Base-by-base conservation (phyloP, 2,797 vertebrate genomes). In the Lagorchestes hirsutus region DNA sequence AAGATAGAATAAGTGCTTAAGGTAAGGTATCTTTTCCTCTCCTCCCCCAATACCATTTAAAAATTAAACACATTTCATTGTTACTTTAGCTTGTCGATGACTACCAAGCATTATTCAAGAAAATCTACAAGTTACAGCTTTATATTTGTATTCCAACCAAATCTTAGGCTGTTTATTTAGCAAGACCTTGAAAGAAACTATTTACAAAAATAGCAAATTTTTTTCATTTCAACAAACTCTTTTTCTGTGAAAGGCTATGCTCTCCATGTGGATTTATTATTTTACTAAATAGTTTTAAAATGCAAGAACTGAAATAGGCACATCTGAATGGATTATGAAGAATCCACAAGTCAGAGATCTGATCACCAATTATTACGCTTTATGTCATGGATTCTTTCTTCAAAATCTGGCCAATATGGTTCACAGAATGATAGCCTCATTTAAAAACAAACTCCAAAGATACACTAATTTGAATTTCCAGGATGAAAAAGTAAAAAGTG, bases 251-350 rank as follows among this genome's bases (percentile, higher is more conserved):
- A 98, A 98, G 12, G 8, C 28, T 97, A 82, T 97, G 22, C 27
- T 95, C 34, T 94, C 28, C 94, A 31, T 96, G 52, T 96, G 31
- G 96, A 97, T 95, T 95, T 96, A 98, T 96, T 92, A 95, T 96
- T 97, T 97, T 97, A 97, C 90, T 96, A 57, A 98, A 97, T 98
- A 97, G 96, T 97, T 97, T 94, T 97, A 91, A 98, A 98, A 96
- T 95, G 59, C 82, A 96, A 95, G 55, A 29, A 0, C 91, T 96
- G 91, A 96, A 98, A 96, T 97, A 55, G 91, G 92, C 92, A 97
- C 82, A 90, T 97, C 27, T n/a, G 94, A 94, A 93, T 91, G 55
- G 92, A 93, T 93, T 92, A 10, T 87, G 74, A 94, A 93, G n/a
- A 93, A 28, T 92, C 8, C 93, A 95, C 40, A 46, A 87, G n/a